Evolutionary conservation across 2,888 invertebrate species (phyloP), one percentile per base, ranked within the genome.

Genomic region (Sepiola atlantica): DNA sequence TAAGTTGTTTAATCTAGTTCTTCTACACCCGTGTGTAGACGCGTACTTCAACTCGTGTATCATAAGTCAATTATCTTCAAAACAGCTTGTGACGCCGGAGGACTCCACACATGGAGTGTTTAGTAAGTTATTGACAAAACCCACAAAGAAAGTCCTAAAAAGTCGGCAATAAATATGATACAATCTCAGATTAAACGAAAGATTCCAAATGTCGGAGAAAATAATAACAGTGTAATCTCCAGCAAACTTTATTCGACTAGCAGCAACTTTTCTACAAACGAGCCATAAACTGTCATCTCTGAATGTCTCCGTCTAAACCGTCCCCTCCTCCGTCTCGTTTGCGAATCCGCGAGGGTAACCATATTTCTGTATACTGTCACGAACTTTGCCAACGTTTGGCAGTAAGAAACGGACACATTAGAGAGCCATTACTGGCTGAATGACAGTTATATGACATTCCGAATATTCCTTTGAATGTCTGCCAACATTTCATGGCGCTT

Each of bases 391-490:
- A 77, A 77, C n/a, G 4, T 77, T 45, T 77, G 77, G 77, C 77
- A 32, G 77, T 16, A 4, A 16, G 16, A 32, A n/a, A 16, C 77
- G 77, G 77, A n/a, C 77, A 77, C 14, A 77, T 32, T 77, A 32
- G n/a, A 32, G 77, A 4, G 32, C n/a, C n/a, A 77, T 77, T 77
- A 77, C 32, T 77, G 77, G n/a, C 77, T 77, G 77, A 77, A 77
- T n/a, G 77, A 77, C 77, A 77, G 77, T 77, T 77, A 77, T 77
- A 32, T 77, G 77, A 77, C n/a, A 77, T n/a, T 77, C n/a, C n/a
- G 77, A n/a, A 77, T 77, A 77, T 77, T 14, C 77, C 77, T n/a
- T 77, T n/a, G 77, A 77, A 77, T 77, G 14, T 8, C 2, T 32
- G 77, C 77, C 77, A 77, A 77, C 14, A 77, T n/a, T n/a, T 77